Base-by-base conservation (phyloP, 2,113 vertebrate species). In the Erinaceus europaeus region DNA sequence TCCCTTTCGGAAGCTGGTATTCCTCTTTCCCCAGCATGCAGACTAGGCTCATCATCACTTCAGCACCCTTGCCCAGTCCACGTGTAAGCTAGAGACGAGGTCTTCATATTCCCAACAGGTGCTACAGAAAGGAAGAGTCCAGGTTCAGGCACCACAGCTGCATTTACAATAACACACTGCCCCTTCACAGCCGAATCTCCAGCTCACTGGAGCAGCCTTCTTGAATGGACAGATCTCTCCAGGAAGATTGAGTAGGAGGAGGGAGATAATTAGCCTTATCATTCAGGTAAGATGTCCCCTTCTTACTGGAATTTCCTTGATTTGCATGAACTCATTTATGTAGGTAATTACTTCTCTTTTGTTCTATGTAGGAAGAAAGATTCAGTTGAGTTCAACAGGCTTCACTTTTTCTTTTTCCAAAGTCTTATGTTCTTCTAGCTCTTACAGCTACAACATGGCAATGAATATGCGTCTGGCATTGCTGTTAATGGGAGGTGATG, bases 301-400 rank as follows among this genome's bases (percentile, higher is more conserved):
- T 76, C 85, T 74, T 62, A 34, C 42, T 20, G 73, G 29, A 65
- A 83, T 80, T 67, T 92, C 78, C 91, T 90, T 68, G 67, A 82
- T 50, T 73, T 92, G 10, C n/a, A 57, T 69, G 11, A 68, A 64
- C 42, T 80, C 76, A 83, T 55, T 82, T 72, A 64, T 42, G 36
- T n/a, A 57, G 69, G 80, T 71, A 81, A 76, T 5, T 92, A 71
- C 32, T n/a, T 90, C 55, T 79, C 17, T 85, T 68, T 59, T 84
- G 17, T 61, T 91, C 57, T 73, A 25, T 27, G 34, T 74, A 18
- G 15, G 29, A 40, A 90, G 36, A 90, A 38, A 75, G 50, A 57
- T 2, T 17, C 6, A 2, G 6, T 11, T 21, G 80, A 42, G 36
- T 65, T 76, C 14, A 14, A 48, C 20, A 57, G 59, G 53, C 9